Evolutionary conservation across 2,797 vertebrate species (phyloP).

Genomic region (Etheostoma nigrum): DNA sequence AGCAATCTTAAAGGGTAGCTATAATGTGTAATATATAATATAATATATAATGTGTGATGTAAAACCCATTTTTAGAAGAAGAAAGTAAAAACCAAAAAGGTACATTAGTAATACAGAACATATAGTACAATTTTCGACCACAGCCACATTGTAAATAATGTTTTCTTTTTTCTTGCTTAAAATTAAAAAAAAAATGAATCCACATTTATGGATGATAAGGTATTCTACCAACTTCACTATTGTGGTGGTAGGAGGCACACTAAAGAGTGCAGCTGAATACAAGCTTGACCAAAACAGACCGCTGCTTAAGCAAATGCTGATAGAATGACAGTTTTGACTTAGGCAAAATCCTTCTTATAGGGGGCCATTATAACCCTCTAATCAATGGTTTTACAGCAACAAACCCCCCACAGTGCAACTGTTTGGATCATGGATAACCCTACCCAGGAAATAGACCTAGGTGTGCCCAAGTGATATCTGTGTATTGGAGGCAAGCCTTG

Average conservation of each 20-base stretch:
- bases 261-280: slow-evolving; percentile 10
- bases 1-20: slow-evolving; percentile 2
- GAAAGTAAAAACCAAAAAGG: not conserved
- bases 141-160: slow-evolving; percentile 1
- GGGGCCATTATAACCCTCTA: slow-evolving; percentile 52
- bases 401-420: slow-evolving; percentile 37
- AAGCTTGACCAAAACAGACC: slow-evolving; percentile 1
- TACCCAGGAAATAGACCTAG: slow-evolving; percentile 66
- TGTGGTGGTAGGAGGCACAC: slow-evolving; percentile 14
- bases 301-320: slow-evolving; percentile 26
- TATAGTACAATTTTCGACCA: not conserved
- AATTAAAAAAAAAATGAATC: not conserved
- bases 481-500: slow-evolving; percentile 60
- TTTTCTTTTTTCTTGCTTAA: not conserved
- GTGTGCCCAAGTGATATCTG: slow-evolving; percentile 55
- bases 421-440: slow-evolving; percentile 48
- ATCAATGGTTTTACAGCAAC: slow-evolving; percentile 56
- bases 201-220: not conserved
- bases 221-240: not conserved
- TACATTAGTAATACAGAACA: not conserved
- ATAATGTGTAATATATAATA: not conserved
- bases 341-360: slow-evolving; percentile 39
- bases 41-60: not conserved
- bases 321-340: slow-evolving; percentile 17
- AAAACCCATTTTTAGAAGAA: slow-evolving; percentile 3